Conservation (phyloP, 2,113 vertebrate genomes). For the Misgurnus anguillicaudatus region DNA sequence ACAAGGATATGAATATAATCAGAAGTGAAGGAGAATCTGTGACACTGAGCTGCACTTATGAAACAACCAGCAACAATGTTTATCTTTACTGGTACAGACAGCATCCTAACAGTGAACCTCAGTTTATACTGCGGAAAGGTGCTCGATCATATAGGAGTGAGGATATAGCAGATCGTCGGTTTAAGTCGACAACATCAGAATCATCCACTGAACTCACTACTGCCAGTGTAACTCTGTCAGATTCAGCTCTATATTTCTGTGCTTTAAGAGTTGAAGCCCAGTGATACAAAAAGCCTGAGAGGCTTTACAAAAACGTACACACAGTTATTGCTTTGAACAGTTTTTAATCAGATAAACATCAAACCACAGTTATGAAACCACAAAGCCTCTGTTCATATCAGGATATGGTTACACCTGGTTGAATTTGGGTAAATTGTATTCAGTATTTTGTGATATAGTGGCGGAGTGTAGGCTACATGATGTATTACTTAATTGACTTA, state of each 20-base stretch:
- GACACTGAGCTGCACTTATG: background rate
- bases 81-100: background rate
- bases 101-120: background rate
- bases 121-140: background rate
- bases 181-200: background rate
- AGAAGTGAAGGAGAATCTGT: background rate
- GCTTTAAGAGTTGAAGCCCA: slow-evolving; percentile 4
- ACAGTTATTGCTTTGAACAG: background rate
- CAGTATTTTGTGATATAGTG: too few relatives aligned
- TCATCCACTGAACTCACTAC: background rate
- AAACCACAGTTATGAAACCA: background rate
- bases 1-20: background rate
- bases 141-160: background rate
- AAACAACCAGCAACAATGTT: background rate
- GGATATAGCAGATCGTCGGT: background rate
- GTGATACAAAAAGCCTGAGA: background rate
- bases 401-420: background rate
- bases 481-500: too few relatives aligned
- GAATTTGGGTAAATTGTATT: background rate
- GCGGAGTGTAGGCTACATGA: too few relatives aligned
- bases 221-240: background rate
- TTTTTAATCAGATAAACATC: background rate
- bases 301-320: slow-evolving; percentile 23
- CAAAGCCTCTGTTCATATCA: background rate
- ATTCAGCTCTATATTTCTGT: slow-evolving; percentile 26